A percentile compares a stretch with the other conserved stretches of the same genome.
phyloP scores from a whole-genome alignment of 2,888 invertebrate species.

The Ecliptopera silaceata region DNA sequence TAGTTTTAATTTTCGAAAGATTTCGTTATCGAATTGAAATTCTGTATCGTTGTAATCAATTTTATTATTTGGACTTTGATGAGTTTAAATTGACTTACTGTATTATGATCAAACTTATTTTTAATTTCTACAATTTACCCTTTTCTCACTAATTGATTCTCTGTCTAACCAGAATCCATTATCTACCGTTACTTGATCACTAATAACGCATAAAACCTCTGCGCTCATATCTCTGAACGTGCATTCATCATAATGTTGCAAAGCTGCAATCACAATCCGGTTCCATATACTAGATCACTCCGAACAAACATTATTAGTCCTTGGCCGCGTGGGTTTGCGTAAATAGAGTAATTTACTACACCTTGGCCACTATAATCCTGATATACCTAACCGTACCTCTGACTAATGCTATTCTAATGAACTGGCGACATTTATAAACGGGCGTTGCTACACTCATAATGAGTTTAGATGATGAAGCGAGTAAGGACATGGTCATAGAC shows the following conservation, averaged over 20 bases:
- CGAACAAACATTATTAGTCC: slow-evolving; percentile 21
- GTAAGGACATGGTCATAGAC: slow-evolving; percentile 11
- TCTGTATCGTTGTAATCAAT: slow-evolving; percentile 8
- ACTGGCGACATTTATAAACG: slow-evolving; percentile 63
- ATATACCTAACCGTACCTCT: slow-evolving; percentile 34
- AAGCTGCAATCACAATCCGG: slow-evolving; percentile 14
- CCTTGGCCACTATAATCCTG: slow-evolving; percentile 34
- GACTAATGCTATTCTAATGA: slow-evolving; percentile 75
- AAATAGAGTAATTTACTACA: slow-evolving; percentile 68
- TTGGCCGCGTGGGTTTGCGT: slow-evolving; percentile 62
- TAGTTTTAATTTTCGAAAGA: slow-evolving; percentile 13
- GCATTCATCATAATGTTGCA: slow-evolving; percentile 8
- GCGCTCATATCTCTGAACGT: too few species aligned
- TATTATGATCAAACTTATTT: not conserved
- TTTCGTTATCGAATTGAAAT: slow-evolving; percentile 8
- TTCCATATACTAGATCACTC: slow-evolving; percentile 20
- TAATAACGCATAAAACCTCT: too few species aligned
- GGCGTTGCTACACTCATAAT: slow-evolving; percentile 37
- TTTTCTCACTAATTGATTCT: not conserved
- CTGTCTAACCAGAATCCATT: not conserved
- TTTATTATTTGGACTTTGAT: slow-evolving; percentile 9
- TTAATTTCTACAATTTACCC: not conserved
- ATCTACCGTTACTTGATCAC: too few species aligned
- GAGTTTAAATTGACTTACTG: not conserved
- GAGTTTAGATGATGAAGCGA: slow-evolving; percentile 32